These are phyloP conservation scores for Rhabdomys pumilio DNA, from an alignment of 2,797 vertebrate species.

Conservation along the genomic window DNA sequence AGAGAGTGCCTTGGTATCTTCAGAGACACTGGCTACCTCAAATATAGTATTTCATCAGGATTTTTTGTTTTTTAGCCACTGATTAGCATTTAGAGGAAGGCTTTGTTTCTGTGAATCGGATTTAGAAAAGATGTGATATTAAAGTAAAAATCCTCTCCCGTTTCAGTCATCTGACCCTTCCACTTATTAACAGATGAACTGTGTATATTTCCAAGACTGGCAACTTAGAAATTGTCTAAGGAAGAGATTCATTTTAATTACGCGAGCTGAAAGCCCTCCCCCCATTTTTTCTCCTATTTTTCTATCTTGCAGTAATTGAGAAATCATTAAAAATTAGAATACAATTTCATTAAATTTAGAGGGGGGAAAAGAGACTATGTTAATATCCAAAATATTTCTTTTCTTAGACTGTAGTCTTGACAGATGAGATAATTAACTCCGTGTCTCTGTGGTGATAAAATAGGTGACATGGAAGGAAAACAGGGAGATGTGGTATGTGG, in stretches of 20 bases:
- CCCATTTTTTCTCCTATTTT: conserved; percentile 57
- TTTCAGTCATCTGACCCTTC: conserved; percentile 46
- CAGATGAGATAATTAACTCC: conserved; percentile 79
- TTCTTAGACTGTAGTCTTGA: conserved; percentile 77
- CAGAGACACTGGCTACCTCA: conserved; percentile 13
- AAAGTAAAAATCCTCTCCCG: conserved; percentile 50
- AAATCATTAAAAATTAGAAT: conserved; percentile 83
- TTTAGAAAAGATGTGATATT: conserved; percentile 38
- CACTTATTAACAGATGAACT: conserved; percentile 66
- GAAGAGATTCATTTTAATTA: conserved; percentile 77
- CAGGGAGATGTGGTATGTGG: conserved; percentile 26
- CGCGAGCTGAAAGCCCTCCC: conserved; percentile 42
- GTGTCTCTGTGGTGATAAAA: conserved; percentile 71
- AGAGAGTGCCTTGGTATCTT: background rate
- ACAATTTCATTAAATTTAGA: conserved; percentile 72
- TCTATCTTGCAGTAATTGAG: conserved; percentile 78
- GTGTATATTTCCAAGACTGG: conserved; percentile 68
- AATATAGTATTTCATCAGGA: background rate
- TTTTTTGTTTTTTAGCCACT: conserved; percentile 43
- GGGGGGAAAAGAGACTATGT: conserved; percentile 53
- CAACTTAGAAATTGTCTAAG: conserved; percentile 76
- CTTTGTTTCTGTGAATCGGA: conserved; percentile 40
- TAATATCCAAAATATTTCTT: conserved; percentile 82
- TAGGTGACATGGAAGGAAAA: conserved; percentile 70
- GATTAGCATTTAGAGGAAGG: conserved; percentile 53